Conservation (phyloP, 2,888 invertebrate species). For the Scaptomyza cyrtandrae region DNA sequence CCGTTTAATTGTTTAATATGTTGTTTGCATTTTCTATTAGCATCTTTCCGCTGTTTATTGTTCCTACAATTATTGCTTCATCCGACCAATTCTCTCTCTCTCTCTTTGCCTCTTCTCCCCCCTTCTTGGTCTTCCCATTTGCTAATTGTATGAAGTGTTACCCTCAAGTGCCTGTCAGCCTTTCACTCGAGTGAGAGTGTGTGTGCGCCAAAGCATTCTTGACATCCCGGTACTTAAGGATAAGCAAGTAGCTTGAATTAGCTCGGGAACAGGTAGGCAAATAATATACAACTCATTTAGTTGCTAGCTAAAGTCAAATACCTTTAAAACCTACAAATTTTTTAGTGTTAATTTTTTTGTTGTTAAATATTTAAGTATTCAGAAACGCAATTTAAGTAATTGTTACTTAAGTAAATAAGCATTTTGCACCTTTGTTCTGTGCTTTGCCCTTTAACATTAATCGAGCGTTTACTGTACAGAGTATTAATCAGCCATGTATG, state of each 20-base stretch:
- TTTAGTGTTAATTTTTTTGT: no score
- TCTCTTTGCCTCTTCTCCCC: no score
- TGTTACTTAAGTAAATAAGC: not conserved
- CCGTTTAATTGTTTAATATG: conserved; percentile 77
- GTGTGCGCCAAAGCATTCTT: conserved; percentile 5
- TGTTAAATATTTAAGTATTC: no score
- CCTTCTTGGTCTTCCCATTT: not conserved
- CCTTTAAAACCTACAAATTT: no score
- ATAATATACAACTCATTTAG: conserved; percentile 16
- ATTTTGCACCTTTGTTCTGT: no score
- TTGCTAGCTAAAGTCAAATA: conserved; percentile 13
- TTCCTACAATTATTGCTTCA: conserved; percentile 53
- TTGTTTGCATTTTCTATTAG: conserved; percentile 74
- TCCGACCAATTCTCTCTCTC: conserved; percentile 13
- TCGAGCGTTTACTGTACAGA: not conserved
- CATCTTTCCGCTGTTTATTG: conserved; percentile 63
- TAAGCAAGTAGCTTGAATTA: conserved; percentile 16
- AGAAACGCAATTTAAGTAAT: no score
- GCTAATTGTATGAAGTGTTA: conserved; percentile 50
- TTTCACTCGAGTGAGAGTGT: conserved; percentile 29
- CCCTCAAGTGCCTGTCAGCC: conserved; percentile 35
- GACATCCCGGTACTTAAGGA: conserved; percentile 12
- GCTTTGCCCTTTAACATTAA: not conserved
- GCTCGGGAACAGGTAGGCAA: conserved; percentile 2
- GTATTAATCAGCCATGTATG: not conserved